phyloP scores from a whole-genome alignment of 1,140 invertebrate genomes.

The Brachionus angularis region DNA sequence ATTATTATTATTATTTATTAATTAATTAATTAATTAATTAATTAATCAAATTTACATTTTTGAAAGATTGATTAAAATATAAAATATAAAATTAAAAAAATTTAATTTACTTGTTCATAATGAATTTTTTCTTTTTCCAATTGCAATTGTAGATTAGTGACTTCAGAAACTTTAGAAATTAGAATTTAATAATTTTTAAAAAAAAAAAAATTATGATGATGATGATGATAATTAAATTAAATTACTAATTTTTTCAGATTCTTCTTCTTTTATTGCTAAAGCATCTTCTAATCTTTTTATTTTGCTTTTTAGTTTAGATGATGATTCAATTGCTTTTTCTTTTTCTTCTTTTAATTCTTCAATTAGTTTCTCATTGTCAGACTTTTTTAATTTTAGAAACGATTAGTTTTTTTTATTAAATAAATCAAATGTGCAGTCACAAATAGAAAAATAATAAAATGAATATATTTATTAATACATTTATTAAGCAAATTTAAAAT shows the following conservation, averaged over 20 bases:
- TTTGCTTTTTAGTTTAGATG: slow-evolving; percentile 48
- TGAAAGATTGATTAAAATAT: too few relatives aligned
- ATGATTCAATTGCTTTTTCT: slow-evolving; percentile 44
- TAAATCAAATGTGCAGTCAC: too few relatives aligned
- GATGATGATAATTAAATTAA: background rate
- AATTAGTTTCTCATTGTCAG: slow-evolving; percentile 14
- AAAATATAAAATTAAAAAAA: too few relatives aligned
- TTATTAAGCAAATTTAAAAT: too few relatives aligned
- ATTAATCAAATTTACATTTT: too few relatives aligned
- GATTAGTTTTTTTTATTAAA: too few relatives aligned
- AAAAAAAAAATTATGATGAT: too few relatives aligned
- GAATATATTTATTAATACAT: too few relatives aligned
- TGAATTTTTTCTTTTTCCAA: slow-evolving; percentile 48
- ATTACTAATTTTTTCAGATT: slow-evolving; percentile 48
- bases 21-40: too few relatives aligned
- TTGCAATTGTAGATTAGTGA: slow-evolving; percentile 46
- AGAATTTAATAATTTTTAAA: background rate
- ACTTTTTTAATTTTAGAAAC: too few relatives aligned
- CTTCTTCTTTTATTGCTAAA: slow-evolving; percentile 49
- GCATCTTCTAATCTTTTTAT: slow-evolving; percentile 48
- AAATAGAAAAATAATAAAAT: too few relatives aligned
- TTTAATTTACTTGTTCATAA: slow-evolving; percentile 46
- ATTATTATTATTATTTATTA: background rate
- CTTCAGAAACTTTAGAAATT: slow-evolving; percentile 46
- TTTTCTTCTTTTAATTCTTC: slow-evolving; percentile 49